Evolutionary conservation across 2,797 vertebrate species (phyloP), one percentile per base, ranked within the genome.

Genomic region (Hyperoplus lanceolatus): DNA sequence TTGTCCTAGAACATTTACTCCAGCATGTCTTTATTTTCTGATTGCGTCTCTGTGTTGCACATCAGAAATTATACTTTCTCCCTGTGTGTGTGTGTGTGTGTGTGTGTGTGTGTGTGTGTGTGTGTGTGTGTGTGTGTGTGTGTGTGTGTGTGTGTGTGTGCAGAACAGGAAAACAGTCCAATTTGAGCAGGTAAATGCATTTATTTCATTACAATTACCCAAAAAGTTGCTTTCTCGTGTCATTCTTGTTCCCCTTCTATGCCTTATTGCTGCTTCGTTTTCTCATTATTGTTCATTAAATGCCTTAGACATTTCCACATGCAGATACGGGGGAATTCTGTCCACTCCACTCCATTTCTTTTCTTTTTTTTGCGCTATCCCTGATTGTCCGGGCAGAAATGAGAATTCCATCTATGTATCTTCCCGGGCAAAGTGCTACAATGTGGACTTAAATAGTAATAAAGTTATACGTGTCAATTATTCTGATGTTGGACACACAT

Each of bases 171-270:
- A 82, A 80, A 80, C 14, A 11, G 59, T 62, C 66, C 72, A 73
- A 86, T 90, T 81, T 81, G 57, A 82, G 66, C 72, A 49, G 79
- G 84, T 57, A 75, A 69, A 77, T 79, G 86, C 65, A 58, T 72
- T 87, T 73, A 89, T 89, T 89, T 88, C 43, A 83, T 90, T 82
- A 85, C 73, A 75, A 58, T 86, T 87, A 84, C 82, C 79, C 77
- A 89, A 87, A 89, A 87, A 89, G 84, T 69, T 89, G 80, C 76
- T 78, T 88, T 73, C 84, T 77, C 80, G 82, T 64, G 51, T 84
- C 62, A 78, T 89, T 89, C 75, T 78, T 79, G 77, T 59, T 62
- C 50, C 55, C 21, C 83, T 85, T 77, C 69, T 60, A 61, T 75
- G 75, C 75, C 70, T 80, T 75, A 80, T 82, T 81, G 59, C 79